phyloP scores from a whole-genome alignment of 2,797 vertebrate species.

The Pagetopsis macropterus region DNA sequence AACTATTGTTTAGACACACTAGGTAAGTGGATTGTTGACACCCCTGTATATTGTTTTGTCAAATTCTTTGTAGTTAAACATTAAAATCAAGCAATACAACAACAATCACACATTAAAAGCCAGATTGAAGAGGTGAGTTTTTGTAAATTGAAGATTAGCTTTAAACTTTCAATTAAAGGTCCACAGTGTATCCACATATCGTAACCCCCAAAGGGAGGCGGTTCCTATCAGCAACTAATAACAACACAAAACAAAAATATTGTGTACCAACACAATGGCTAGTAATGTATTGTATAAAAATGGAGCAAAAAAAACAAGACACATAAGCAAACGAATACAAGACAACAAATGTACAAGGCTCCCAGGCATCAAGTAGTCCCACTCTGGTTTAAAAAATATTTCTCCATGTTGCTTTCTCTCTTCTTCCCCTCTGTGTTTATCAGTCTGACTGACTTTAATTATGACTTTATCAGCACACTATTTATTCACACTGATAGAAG shows the following conservation, averaged over 20 bases:
- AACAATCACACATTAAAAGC: too few species aligned
- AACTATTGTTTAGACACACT: too few species aligned
- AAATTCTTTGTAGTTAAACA: too few species aligned
- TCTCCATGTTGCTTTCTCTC: conserved; percentile 1
- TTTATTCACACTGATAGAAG: conserved; percentile 29
- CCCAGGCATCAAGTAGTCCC: not conserved
- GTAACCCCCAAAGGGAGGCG: not conserved
- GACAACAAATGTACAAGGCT: not conserved
- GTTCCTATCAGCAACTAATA: not conserved
- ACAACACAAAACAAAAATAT: not conserved
- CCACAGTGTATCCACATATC: not conserved
- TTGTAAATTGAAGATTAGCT: not conserved
- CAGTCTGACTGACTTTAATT: conserved; percentile 26
- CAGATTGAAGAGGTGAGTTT: too few species aligned
- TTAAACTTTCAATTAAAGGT: conserved; percentile 13
- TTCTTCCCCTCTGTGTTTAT: conserved; percentile 20
- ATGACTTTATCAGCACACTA: conserved; percentile 19
- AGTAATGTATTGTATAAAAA: not conserved
- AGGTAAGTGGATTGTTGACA: too few species aligned
- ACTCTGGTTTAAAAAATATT: conserved; percentile 5
- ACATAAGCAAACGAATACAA: not conserved
- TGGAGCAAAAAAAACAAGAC: not conserved
- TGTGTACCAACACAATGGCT: not conserved
- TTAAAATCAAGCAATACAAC: too few species aligned
- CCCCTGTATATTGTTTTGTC: too few species aligned